phyloP scores from a whole-genome alignment of 2,797 vertebrate genomes.

The Phyllotis vaccarum region DNA sequence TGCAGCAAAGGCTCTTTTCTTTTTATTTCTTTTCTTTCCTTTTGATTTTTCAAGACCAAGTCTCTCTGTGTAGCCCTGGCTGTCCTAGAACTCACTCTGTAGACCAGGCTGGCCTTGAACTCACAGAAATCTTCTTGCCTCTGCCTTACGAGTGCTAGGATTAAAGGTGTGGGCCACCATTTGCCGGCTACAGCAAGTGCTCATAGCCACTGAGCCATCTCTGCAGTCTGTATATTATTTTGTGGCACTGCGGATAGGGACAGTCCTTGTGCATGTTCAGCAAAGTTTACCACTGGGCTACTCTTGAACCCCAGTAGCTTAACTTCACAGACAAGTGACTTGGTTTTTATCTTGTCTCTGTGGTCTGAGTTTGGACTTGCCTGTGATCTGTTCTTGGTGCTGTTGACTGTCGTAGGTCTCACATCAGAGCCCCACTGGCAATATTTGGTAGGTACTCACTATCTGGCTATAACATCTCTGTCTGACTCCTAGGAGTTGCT shows the following conservation, averaged over 20 bases:
- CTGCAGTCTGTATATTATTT: neutral
- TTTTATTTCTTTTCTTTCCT: no score
- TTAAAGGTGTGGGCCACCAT: neutral
- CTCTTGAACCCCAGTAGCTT: neutral
- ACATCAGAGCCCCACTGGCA: neutral
- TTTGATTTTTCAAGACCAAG: no score
- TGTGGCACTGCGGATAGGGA: neutral
- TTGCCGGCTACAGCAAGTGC: neutral
- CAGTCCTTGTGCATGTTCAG: neutral
- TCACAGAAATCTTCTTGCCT: neutral
- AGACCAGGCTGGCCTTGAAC: no score
- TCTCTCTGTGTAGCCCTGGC: no score
- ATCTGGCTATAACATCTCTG: neutral
- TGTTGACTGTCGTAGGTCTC: neutral
- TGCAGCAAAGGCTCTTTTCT: neutral
- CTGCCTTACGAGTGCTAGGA: neutral
- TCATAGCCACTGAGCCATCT: neutral
- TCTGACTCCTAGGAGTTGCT: neutral
- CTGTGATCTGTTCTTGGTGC: neutral
- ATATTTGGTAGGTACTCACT: neutral
- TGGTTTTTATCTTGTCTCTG: neutral
- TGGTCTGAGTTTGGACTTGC: neutral
- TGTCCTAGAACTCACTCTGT: no score
- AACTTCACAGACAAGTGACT: neutral
- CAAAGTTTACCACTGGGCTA: neutral